phyloP scores from a whole-genome alignment of 2,797 vertebrate species.

The Lutjanus campechanus region DNA sequence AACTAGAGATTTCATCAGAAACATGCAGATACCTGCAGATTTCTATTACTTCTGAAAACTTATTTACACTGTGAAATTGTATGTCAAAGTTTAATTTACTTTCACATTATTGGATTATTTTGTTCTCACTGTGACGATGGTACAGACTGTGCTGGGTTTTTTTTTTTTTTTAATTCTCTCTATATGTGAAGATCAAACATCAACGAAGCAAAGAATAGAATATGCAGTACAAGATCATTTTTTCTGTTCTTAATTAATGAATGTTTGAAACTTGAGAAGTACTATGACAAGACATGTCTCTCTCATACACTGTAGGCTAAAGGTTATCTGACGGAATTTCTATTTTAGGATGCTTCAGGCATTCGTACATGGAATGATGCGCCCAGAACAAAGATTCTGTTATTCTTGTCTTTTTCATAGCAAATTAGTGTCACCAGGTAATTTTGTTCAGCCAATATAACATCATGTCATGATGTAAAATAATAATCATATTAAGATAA shows the following conservation, averaged over 20 bases:
- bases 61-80: constrained; percentile 41
- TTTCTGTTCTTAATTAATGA: not conserved
- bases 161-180: not conserved
- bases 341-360: not conserved
- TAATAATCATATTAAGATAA: constrained; percentile 13
- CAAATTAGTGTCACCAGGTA: not conserved
- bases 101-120: constrained; percentile 16
- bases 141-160: not conserved
- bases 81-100: constrained; percentile 31
- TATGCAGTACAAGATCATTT: not conserved
- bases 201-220: not conserved
- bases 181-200: constrained; percentile 1
- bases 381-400: not conserved
- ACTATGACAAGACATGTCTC: not conserved
- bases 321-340: not conserved
- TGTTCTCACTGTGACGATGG: constrained; percentile 16
- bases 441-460: not conserved
- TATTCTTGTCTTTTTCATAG: not conserved
- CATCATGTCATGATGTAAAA: not conserved
- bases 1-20: constrained; percentile 32
- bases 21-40: constrained; percentile 24
- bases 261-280: not conserved
- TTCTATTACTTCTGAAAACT: constrained; percentile 5
- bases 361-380: not conserved
- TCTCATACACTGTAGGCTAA: not conserved